These are phyloP conservation scores for Cottus gobio DNA, from an alignment of 2,113 vertebrate species.

Conservation along the genomic window DNA sequence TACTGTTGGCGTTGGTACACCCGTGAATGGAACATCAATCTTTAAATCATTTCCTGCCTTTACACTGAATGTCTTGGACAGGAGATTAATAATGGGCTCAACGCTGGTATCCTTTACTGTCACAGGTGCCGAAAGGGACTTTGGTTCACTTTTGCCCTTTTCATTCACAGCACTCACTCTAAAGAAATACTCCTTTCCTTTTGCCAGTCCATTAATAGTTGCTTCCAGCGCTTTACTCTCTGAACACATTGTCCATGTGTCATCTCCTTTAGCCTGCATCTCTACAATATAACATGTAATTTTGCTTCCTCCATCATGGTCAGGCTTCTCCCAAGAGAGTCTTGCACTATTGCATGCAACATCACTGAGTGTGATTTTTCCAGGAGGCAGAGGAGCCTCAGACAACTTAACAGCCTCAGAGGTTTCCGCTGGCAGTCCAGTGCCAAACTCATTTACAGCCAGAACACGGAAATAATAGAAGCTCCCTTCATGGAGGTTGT, in stretches of 20 bases:
- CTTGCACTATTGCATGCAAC: conserved; percentile 89
- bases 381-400: conserved; percentile 92
- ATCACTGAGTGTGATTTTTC: conserved; percentile 90
- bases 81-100: conserved; percentile 89
- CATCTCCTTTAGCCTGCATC: conserved; percentile 93
- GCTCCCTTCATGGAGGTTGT: conserved; percentile 93
- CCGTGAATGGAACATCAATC: conserved; percentile 94
- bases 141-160: conserved; percentile 96
- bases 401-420: conserved; percentile 90
- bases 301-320: conserved; percentile 97
- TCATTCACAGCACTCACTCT: conserved; percentile 94
- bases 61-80: conserved; percentile 92
- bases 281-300: conserved; percentile 93
- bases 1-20: conserved; percentile 87
- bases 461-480: conserved; percentile 95
- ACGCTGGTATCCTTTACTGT: conserved; percentile 90
- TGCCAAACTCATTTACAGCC: conserved; percentile 95
- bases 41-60: conserved; percentile 95
- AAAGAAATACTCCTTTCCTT: conserved; percentile 93
- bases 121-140: conserved; percentile 89
- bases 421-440: conserved; percentile 89
- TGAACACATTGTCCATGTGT: conserved; percentile 91
- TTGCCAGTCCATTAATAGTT: conserved; percentile 88
- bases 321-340: conserved; percentile 96
- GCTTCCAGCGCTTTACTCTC: conserved; percentile 90